These are phyloP conservation scores for Galemys pyrenaicus DNA, from an alignment of 2,113 vertebrate genomes.

Conservation along the genomic window DNA sequence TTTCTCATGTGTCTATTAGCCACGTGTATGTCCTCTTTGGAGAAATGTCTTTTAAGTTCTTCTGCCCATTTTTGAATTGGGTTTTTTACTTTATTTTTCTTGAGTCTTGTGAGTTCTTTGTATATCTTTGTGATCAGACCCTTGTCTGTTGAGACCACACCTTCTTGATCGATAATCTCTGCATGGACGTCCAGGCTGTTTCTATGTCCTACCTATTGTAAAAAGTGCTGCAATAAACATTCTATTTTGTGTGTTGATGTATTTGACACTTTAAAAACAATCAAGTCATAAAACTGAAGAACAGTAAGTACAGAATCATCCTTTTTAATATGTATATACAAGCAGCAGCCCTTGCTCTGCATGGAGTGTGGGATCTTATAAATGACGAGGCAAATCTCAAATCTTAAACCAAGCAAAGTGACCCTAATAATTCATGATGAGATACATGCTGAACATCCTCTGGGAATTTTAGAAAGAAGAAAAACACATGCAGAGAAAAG, in stretches of 20 bases:
- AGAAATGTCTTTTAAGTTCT: no score
- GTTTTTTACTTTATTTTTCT: no score
- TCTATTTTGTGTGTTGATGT: neutral
- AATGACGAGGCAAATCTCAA: neutral
- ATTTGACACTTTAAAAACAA: neutral
- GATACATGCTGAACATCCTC: neutral
- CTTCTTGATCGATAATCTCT: no score
- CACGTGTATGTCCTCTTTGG: no score
- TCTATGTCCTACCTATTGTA: no score
- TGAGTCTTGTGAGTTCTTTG: no score
- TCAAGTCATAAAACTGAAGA: neutral
- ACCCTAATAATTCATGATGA: neutral
- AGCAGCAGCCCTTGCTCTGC: neutral
- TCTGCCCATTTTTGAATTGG: no score
- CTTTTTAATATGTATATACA: neutral
- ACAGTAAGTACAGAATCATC: neutral
- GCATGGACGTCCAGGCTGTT: no score
- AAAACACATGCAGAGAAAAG: neutral
- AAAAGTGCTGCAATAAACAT: no score
- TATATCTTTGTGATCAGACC: no score
- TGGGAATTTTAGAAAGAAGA: neutral
- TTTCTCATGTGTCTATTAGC: no score
- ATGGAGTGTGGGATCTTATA: neutral
- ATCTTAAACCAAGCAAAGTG: neutral
- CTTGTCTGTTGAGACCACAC: no score